These are phyloP conservation scores for Pluvianellus socialis DNA, from an alignment of 2,113 vertebrate genomes.

Conservation along the genomic window DNA sequence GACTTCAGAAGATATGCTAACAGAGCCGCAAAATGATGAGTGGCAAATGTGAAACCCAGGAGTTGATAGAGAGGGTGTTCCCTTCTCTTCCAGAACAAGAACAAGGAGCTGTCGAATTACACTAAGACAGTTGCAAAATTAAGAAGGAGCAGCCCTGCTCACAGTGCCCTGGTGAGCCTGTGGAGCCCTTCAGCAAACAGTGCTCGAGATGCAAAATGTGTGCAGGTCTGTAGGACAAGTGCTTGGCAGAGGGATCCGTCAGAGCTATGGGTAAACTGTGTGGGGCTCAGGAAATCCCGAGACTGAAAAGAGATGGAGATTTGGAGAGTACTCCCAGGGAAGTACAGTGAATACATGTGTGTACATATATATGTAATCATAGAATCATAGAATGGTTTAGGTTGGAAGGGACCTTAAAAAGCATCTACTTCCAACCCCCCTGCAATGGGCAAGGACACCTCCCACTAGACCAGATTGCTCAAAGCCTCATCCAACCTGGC, in stretches of 20 bases:
- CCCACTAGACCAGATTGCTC: no score
- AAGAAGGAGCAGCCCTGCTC: not conserved
- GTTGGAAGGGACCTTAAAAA: no score
- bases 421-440: no score
- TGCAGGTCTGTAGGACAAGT: not conserved
- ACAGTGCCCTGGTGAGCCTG: not conserved
- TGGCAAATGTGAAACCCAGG: not conserved
- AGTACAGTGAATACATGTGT: not conserved
- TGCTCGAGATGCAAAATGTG: not conserved
- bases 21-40: not conserved
- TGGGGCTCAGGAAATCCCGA: not conserved
- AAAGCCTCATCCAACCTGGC: no score
- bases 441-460: no score
- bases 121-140: not conserved
- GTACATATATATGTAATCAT: not conserved
- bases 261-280: not conserved
- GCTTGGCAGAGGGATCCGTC: not conserved
- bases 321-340: not conserved
- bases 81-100: not conserved
- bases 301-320: not conserved
- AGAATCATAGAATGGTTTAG: no score
- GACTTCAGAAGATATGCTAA: not conserved
- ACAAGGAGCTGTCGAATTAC: not conserved
- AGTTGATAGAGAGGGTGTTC: not conserved
- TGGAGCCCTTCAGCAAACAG: not conserved